Conservation (phyloP, 1,140 invertebrate species). For the Mylabris phalerata region DNA sequence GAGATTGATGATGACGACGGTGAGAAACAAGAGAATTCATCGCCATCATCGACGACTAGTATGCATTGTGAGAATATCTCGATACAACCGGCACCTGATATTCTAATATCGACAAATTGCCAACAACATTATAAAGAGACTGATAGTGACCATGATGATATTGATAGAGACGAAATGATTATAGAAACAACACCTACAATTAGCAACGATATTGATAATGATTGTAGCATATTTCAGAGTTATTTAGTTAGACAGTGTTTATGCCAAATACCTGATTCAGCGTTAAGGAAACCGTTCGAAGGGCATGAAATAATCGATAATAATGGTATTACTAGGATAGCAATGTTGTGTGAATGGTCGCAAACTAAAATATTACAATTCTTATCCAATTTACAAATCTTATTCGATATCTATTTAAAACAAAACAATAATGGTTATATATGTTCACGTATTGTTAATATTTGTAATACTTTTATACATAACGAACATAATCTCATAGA, state of each 20-base stretch:
- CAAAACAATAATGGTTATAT: constrained; percentile 74
- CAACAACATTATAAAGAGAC: neutral
- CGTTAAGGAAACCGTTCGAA: constrained; percentile 61
- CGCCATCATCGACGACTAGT: neutral
- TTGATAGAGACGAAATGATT: constrained; percentile 1
- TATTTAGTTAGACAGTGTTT: constrained; percentile 66
- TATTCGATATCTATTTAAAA: constrained; percentile 77
- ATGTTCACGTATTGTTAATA: constrained; percentile 68
- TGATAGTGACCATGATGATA: neutral
- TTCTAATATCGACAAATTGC: neutral
- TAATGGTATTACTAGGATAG: constrained; percentile 45
- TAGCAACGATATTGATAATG: constrained; percentile 25
- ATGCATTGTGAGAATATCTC: constrained; percentile 24
- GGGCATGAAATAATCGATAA: constrained; percentile 49
- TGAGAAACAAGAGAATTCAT: neutral
- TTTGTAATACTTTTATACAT: constrained; percentile 69
- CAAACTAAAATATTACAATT: constrained; percentile 65
- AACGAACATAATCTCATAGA: constrained; percentile 77
- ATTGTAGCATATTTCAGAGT: constrained; percentile 44
- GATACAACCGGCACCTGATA: constrained; percentile 31
- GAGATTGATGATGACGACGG: too few relatives aligned
- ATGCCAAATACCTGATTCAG: constrained; percentile 65
- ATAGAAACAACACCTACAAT: neutral
- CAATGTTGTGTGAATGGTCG: constrained; percentile 61
- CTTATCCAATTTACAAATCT: constrained; percentile 70